These are phyloP conservation scores for Ennomos erosarius DNA, from an alignment of 2,888 invertebrate genomes.

Conservation along the genomic window DNA sequence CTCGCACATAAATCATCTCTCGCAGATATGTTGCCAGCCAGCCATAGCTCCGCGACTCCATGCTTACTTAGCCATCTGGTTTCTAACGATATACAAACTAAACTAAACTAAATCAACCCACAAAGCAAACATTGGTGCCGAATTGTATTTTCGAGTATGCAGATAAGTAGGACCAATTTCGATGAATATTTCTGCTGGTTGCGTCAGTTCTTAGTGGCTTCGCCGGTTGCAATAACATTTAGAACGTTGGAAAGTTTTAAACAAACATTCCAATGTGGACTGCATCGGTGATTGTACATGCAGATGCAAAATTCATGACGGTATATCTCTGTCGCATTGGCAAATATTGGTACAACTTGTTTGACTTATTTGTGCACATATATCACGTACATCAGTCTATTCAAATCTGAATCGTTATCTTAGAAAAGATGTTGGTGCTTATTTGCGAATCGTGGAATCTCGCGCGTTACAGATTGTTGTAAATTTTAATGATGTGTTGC, in stretches of 20 bases:
- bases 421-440: constrained; percentile 13
- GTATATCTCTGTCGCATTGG: constrained; percentile 5
- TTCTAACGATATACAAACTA: constrained; percentile 14
- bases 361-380: constrained; percentile 8
- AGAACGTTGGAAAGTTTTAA: constrained; percentile 7
- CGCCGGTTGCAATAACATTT: constrained; percentile 1
- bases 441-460: constrained; percentile 31
- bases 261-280: constrained; percentile 5
- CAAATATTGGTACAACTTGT: constrained; percentile 21
- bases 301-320: constrained; percentile 18
- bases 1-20: constrained; percentile 57
- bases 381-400: neutral
- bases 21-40: constrained; percentile 33
- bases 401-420: constrained; percentile 4
- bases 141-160: constrained; percentile 9
- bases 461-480: constrained; percentile 49
- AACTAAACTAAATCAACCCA: constrained; percentile 10
- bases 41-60: constrained; percentile 9
- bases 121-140: neutral
- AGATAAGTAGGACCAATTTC: neutral
- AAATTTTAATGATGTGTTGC: constrained; percentile 72
- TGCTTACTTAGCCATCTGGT: constrained; percentile 8
- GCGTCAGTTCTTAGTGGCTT: constrained; percentile 3
- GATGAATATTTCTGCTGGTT: neutral
- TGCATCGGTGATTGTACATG: constrained; percentile 9